phyloP scores from a whole-genome alignment of 2,113 vertebrate genomes.

The Percina caprodes region DNA sequence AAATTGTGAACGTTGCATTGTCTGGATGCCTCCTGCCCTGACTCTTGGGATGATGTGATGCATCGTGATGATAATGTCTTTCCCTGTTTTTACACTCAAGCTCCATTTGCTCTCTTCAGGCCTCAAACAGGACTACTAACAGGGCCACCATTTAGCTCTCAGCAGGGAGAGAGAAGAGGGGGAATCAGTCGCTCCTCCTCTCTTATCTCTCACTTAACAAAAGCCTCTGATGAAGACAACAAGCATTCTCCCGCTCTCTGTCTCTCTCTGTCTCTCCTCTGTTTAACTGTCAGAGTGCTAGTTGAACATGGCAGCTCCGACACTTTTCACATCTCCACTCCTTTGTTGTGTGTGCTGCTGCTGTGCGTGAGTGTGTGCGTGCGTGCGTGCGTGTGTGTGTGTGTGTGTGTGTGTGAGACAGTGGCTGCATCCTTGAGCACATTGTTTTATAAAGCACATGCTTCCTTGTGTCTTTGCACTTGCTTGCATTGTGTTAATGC shows the following conservation, averaged over 20 bases:
- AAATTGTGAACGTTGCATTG: not conserved
- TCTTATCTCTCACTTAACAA: constrained; percentile 80
- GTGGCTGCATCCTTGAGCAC: not conserved
- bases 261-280: constrained; percentile 58
- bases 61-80: constrained; percentile 61
- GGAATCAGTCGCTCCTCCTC: constrained; percentile 58
- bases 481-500: not conserved
- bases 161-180: constrained; percentile 56
- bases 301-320: constrained; percentile 79
- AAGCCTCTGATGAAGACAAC: constrained; percentile 81
- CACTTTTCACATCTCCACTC: constrained; percentile 60
- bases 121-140: constrained; percentile 45
- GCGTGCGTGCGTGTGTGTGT: constrained; percentile 31
- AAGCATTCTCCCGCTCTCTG: constrained; percentile 56
- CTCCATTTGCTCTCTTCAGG: constrained; percentile 63
- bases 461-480: constrained; percentile 15
- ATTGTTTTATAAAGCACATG: not conserved
- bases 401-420: constrained; percentile 7
- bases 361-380: constrained; percentile 15
- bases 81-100: constrained; percentile 57
- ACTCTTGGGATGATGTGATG: constrained; percentile 54
- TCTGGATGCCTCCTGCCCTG: constrained; percentile 28
- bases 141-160: constrained; percentile 72
- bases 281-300: constrained; percentile 70
- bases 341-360: constrained; percentile 55